Base-by-base conservation (phyloP, 2,113 vertebrate species). In the Notarius lentiginosus region DNA sequence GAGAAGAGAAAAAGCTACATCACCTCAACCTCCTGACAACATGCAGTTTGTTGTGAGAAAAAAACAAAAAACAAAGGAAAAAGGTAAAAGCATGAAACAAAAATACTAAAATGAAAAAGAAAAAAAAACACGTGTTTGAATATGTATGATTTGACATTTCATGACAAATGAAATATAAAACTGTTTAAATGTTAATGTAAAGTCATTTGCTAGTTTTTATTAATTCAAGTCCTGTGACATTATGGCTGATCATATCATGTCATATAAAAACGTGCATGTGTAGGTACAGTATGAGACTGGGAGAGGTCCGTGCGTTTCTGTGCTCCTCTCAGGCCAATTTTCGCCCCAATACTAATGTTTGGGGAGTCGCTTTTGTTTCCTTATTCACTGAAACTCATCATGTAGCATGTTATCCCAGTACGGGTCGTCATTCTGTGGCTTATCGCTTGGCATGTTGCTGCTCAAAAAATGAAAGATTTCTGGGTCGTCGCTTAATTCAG, bases 401-500 rank as follows among this genome's bases (percentile, higher is more conserved):
- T 88, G 87, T 49, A 90, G 70, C 89, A 90, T 47, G 79, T 85
- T 79, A 30, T 86, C 82, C 55, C 82, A 83, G 56, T 85, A 82
- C 82, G 90, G 92, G 9, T 91, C 87, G 79, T 93, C 92, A 51
- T 89, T 90, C 80, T 91, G 86, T 55, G 92, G 88, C 17, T 86
- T 88, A 12, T 93, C 91, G 5, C 86, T 90, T 12, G 84, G 84
- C 89, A 91, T 90, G 56, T 24, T 63, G 76, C 86, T 88, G 72
- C 53, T 87, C 15, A 63, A 58, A 53, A 63, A 17, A 27, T 10
- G 55, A 22, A 72, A 65, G 49, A 65, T 86, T 80, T 88, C 82
- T 20, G 89, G 89, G 41, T 90, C 89, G 17, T 88, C 89, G 1
- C 87, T 90, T 85, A 82, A 85, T 53, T 88, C 82, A 1, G 27